A percentile compares a stretch with the other conserved stretches of the same genome.
These are phyloP conservation scores for Spisula subtruncata DNA, from an alignment of 2,888 invertebrate genomes.

Conservation along the genomic window DNA sequence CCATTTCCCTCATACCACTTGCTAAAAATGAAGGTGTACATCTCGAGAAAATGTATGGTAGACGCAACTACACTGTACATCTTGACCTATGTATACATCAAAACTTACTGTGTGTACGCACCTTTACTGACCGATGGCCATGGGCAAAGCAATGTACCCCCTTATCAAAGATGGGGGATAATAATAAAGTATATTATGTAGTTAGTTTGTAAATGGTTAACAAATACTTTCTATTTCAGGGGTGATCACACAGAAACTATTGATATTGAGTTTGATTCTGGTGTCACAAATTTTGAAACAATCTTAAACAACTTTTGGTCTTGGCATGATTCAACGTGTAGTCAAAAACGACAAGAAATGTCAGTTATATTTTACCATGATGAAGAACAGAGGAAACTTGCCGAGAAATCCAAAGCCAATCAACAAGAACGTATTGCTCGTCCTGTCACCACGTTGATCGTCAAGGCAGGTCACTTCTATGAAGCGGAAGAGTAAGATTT, in stretches of 20 bases:
- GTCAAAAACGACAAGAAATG: slow-evolving; percentile 81
- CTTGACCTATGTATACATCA: too few relatives aligned
- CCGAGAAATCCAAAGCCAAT: slow-evolving; percentile 91
- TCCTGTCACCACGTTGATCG: slow-evolving; percentile 93
- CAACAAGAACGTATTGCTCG: slow-evolving; percentile 88
- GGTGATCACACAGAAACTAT: slow-evolving; percentile 98
- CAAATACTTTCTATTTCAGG: slow-evolving; percentile 89
- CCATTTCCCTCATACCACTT: too few relatives aligned
- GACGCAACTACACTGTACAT: too few relatives aligned
- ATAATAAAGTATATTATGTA: too few relatives aligned
- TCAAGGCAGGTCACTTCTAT: slow-evolving; percentile 94
- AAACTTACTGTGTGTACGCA: too few relatives aligned
- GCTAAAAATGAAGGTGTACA: too few relatives aligned
- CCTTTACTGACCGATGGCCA: too few relatives aligned
- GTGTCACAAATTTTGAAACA: slow-evolving; percentile 92
- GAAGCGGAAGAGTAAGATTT: slow-evolving; percentile 96
- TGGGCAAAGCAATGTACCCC: too few relatives aligned
- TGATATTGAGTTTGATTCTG: slow-evolving; percentile 96
- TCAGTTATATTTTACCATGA: slow-evolving; percentile 95
- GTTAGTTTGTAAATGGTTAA: too few relatives aligned
- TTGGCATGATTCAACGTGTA: slow-evolving; percentile 94
- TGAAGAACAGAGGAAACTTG: slow-evolving; percentile 93
- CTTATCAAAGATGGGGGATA: too few relatives aligned
- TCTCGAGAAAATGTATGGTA: too few relatives aligned
- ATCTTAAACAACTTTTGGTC: slow-evolving; percentile 96